Evolutionary conservation across 2,113 vertebrate species (phyloP).

Genomic region (Chlorodrepanis virens): DNA sequence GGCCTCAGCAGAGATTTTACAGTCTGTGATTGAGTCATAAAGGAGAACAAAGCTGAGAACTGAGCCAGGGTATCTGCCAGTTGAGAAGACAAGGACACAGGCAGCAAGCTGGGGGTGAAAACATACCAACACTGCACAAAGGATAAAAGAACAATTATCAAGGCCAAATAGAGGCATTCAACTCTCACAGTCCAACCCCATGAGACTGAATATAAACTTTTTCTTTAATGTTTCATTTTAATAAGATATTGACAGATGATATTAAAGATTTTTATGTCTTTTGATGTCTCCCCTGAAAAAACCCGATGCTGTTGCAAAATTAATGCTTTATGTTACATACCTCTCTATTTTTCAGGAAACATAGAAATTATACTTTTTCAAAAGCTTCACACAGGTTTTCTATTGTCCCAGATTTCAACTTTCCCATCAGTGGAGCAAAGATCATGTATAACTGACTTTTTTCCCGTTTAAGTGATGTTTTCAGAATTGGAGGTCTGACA

Average conservation of each 20-base stretch:
- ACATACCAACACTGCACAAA: neutral
- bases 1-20: slow-evolving; percentile 11
- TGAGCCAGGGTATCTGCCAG: neutral
- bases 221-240: slow-evolving; percentile 4
- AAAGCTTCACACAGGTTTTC: neutral
- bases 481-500: slow-evolving; percentile 16
- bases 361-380: neutral
- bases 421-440: neutral
- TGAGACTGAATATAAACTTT: neutral
- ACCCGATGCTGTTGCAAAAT: neutral
- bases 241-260: slow-evolving; percentile 31
- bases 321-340: neutral
- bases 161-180: slow-evolving; percentile 35
- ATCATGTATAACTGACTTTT: neutral
- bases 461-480: slow-evolving; percentile 26
- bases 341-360: neutral
- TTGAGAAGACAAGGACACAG: neutral
- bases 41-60: slow-evolving; percentile 16
- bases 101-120: neutral
- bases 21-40: slow-evolving; percentile 33
- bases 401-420: slow-evolving; percentile 11
- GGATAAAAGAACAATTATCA: slow-evolving; percentile 43
- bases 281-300: slow-evolving; percentile 13
- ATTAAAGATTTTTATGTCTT: neutral
- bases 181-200: neutral